These are phyloP conservation scores for Siniperca undulata DNA, from an alignment of 2,797 vertebrate species.

Conservation along the genomic window DNA sequence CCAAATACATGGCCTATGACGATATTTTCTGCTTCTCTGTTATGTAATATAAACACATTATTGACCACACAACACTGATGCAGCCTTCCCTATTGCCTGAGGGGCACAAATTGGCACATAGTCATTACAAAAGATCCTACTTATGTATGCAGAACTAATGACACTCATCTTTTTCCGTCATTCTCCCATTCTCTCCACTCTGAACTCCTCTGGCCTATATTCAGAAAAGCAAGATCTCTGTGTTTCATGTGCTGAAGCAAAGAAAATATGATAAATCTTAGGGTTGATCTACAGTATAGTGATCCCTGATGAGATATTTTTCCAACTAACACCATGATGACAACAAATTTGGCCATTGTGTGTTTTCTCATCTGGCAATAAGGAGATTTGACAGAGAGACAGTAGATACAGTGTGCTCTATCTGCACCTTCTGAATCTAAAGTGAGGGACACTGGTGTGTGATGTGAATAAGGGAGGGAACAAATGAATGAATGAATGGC, in stretches of 20 bases:
- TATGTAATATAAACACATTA: slow-evolving; percentile 41
- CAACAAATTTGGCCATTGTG: neutral
- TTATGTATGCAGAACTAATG: slow-evolving; percentile 73
- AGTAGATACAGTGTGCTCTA: neutral
- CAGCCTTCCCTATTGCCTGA: slow-evolving; percentile 24
- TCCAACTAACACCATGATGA: neutral
- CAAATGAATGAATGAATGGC: neutral
- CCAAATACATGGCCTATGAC: slow-evolving; percentile 16
- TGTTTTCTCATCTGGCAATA: slow-evolving; percentile 1
- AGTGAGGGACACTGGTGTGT: neutral
- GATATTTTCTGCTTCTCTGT: slow-evolving; percentile 21
- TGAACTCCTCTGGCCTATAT: slow-evolving; percentile 50
- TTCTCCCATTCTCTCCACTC: slow-evolving; percentile 35
- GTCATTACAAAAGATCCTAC: slow-evolving; percentile 56
- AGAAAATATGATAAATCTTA: neutral
- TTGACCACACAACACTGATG: slow-evolving; percentile 30
- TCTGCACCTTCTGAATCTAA: neutral
- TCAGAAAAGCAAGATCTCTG: slow-evolving; percentile 41
- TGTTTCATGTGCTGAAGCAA: slow-evolving; percentile 15
- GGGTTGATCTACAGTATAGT: neutral
- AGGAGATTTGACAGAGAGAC: slow-evolving; percentile 11
- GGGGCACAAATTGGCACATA: slow-evolving; percentile 51
- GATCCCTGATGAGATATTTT: neutral
- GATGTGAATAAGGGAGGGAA: slow-evolving; percentile 2
- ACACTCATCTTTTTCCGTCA: slow-evolving; percentile 27